phyloP scores from a whole-genome alignment of 2,888 invertebrate species.

The Eucera pruinosa region DNA sequence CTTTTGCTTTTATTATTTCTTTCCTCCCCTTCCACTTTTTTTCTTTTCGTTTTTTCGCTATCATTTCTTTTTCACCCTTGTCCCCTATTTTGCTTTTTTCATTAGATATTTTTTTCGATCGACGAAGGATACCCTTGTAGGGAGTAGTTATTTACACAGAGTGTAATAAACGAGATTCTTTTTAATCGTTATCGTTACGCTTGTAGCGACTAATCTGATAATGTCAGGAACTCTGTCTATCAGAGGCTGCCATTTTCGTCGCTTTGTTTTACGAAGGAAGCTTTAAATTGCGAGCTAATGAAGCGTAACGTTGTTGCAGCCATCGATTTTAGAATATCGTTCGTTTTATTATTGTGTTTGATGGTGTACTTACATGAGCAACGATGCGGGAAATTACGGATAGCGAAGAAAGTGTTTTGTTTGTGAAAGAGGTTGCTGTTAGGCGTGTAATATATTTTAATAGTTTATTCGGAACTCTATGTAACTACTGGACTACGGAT shows the following conservation, averaged over 20 bases:
- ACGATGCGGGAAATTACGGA: neutral
- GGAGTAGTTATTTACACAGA: neutral
- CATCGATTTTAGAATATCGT: conserved; percentile 11
- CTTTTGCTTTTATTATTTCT: conserved; percentile 29
- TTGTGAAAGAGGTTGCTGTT: too few species aligned
- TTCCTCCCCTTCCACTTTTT: neutral
- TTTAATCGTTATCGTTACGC: neutral
- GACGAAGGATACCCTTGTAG: neutral
- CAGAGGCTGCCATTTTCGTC: neutral
- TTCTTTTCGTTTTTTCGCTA: neutral
- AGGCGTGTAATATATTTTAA: too few species aligned
- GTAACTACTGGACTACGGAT: too few species aligned
- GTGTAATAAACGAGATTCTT: neutral
- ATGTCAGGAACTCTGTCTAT: neutral
- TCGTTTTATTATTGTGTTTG: neutral
- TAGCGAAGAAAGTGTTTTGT: too few species aligned
- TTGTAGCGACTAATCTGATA: conserved; percentile 3
- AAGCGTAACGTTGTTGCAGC: neutral
- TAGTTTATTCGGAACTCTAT: too few species aligned
- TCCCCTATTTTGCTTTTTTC: neutral
- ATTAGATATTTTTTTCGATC: neutral
- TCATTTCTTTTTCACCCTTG: neutral
- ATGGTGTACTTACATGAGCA: neutral
- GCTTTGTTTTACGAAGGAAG: neutral
- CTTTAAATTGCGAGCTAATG: neutral